Base-by-base conservation (phyloP, 1,140 invertebrate genomes). In the Chlorops oryzae region DNA sequence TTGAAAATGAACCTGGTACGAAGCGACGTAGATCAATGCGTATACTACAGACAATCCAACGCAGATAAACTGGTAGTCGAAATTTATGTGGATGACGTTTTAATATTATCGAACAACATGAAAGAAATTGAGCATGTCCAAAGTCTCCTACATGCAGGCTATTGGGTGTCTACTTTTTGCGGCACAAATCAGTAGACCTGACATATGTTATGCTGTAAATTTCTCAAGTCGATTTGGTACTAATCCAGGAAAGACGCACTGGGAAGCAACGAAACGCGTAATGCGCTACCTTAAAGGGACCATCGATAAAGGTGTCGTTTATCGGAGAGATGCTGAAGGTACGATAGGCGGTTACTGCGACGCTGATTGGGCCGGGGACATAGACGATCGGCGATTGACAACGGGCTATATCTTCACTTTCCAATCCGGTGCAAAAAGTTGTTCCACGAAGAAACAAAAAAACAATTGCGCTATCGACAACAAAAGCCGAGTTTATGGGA, bases 271-370 rank as follows among this genome's bases (percentile, higher is more conserved):
- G 5, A 70, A 72, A 43, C 48, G 61, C 27, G 53, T 75, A 2
- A 42, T 72, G 7, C 20, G 59, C 2, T 74, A 74, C 54, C 44
- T 75, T 9, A 63, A 67, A 38, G 61, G 57, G 42, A 73, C 72
- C 20, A n/a, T 38, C 4, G 35, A 38, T 13, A 27, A 37, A 13
- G 21, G 10, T 22, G 17, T 41, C 7, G 12, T 13, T 22, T 27
- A 49, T 37, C 38, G 17, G 20, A 22, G 5, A 13, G 13, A 37
- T 7, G 15, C 6, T 6, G 23, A 21, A 10, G 9, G 13, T 15
- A n/a, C 35, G n/a, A 20, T 47, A 35, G 15, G 44, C 35, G 45
- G 21, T 2, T 56, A 42, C 39, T 42, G 41, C 28, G 54, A 56
- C 40, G 17, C 54, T 2, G 54, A 56, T 18, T 56, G 54, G 54